phyloP scores from a whole-genome alignment of 2,797 vertebrate genomes.

The Xiphophorus birchmanni region DNA sequence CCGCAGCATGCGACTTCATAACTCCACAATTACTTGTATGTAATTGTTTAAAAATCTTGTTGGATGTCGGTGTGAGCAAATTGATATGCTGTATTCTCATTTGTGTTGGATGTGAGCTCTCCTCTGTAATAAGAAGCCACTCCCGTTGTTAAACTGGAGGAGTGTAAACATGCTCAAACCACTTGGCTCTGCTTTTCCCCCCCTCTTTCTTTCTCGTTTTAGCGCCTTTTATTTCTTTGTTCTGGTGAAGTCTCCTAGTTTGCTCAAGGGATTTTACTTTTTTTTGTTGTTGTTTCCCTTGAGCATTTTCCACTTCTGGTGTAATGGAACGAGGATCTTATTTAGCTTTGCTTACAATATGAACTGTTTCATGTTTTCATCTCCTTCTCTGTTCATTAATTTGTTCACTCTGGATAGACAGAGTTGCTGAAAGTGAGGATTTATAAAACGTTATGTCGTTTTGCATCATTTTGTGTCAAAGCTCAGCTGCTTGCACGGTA shows the following conservation, averaged over 20 bases:
- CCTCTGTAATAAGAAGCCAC: constrained; percentile 48
- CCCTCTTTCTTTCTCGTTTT: constrained; percentile 8
- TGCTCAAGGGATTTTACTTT: not conserved
- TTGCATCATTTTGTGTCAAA: not conserved
- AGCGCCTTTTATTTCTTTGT: constrained; percentile 9
- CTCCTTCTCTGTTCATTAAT: not conserved
- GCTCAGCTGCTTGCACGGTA: not conserved
- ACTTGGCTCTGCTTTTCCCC: constrained; percentile 5
- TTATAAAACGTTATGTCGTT: no score
- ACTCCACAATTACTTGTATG: constrained; percentile 11
- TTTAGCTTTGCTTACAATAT: not conserved
- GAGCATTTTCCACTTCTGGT: not conserved
- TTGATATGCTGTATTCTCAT: constrained; percentile 22
- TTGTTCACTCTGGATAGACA: not conserved
- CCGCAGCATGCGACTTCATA: not conserved
- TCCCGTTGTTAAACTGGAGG: constrained; percentile 46
- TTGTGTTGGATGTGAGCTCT: constrained; percentile 45
- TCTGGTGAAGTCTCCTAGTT: not conserved
- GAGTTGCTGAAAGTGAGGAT: not conserved
- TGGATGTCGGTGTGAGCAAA: constrained; percentile 44
- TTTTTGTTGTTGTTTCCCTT: not conserved
- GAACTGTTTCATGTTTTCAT: not conserved
- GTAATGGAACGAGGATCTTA: not conserved
- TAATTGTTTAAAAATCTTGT: constrained; percentile 14
- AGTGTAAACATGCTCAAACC: constrained; percentile 45